phyloP scores from a whole-genome alignment of 2,113 vertebrate species.

The Nyctibius bracteatus region DNA sequence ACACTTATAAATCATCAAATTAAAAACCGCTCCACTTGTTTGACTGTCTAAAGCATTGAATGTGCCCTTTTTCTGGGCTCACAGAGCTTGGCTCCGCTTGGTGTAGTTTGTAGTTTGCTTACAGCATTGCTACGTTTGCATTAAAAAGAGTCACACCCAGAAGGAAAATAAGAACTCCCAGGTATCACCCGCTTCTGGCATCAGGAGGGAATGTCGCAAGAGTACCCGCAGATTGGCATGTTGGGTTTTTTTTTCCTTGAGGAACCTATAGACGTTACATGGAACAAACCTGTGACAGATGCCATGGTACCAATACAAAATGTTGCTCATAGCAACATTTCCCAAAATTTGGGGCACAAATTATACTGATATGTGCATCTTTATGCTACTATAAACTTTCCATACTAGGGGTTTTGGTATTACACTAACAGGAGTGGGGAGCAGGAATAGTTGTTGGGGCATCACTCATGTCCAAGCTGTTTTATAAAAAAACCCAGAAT shows the following conservation, averaged over 20 bases:
- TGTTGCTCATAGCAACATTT: neutral
- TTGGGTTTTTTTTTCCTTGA: neutral
- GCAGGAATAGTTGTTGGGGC: neutral
- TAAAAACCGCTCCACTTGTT: neutral
- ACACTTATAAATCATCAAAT: neutral
- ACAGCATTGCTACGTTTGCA: neutral
- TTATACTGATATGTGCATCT: neutral
- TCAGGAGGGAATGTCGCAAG: neutral
- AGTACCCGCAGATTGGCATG: neutral
- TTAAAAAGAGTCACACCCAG: neutral
- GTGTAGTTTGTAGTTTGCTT: neutral
- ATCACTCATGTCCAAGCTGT: neutral
- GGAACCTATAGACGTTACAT: neutral
- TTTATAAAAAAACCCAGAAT: neutral
- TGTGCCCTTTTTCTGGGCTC: neutral
- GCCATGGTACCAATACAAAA: neutral
- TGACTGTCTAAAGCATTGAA: neutral
- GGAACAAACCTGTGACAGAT: neutral
- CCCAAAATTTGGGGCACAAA: neutral
- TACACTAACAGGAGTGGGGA: neutral
- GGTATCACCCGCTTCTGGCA: neutral
- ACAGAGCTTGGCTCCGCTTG: neutral
- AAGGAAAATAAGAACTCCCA: neutral
- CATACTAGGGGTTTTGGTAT: neutral
- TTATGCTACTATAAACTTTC: neutral